Percentiles rank a stretch among this genome's conserved stretches.
Evolutionary conservation across 2,113 vertebrate species (phyloP).

Genomic region (Apodemus speciosus): DNA sequence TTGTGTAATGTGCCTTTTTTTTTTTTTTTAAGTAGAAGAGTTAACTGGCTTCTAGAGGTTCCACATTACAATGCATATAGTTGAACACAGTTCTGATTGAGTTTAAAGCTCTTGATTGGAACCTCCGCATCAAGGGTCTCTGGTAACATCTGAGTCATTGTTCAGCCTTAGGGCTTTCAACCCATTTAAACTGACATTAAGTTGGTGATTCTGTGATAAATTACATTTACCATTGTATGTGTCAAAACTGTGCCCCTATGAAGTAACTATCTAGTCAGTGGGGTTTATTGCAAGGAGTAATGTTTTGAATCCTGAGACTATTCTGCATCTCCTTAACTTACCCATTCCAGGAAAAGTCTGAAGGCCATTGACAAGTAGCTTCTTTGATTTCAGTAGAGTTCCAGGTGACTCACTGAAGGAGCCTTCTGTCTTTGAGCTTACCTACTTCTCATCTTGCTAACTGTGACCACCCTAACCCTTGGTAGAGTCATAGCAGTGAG

Average conservation of each 20-base stretch:
- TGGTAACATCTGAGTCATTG: not conserved
- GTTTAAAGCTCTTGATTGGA: not conserved
- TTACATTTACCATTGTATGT: slow-evolving; percentile 14
- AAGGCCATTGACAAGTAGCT: not conserved
- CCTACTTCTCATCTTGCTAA: not conserved
- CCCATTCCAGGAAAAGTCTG: not conserved
- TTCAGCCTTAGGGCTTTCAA: not conserved
- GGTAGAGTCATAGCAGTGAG: not conserved
- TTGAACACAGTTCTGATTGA: not conserved
- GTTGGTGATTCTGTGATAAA: slow-evolving; percentile 15
- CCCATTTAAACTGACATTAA: slow-evolving; percentile 10
- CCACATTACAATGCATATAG: not conserved
- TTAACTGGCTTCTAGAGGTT: not conserved
- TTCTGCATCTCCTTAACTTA: slow-evolving; percentile 5
- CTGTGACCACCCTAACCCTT: not conserved
- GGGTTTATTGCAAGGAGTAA: not conserved
- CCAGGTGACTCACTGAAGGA: slow-evolving; percentile 1
- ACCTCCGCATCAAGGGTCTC: not conserved
- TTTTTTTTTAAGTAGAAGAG: not conserved
- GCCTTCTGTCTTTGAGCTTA: slow-evolving; percentile 1
- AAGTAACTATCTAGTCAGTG: not conserved
- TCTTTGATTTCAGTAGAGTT: not conserved
- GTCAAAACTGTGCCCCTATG: not conserved
- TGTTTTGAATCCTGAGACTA: slow-evolving; percentile 3
- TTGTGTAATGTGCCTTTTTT: not conserved